Percentiles rank a stretch among this genome's conserved stretches.
Conservation (phyloP, 2,113 vertebrate genomes). For the Pangasianodon hypophthalmus region DNA sequence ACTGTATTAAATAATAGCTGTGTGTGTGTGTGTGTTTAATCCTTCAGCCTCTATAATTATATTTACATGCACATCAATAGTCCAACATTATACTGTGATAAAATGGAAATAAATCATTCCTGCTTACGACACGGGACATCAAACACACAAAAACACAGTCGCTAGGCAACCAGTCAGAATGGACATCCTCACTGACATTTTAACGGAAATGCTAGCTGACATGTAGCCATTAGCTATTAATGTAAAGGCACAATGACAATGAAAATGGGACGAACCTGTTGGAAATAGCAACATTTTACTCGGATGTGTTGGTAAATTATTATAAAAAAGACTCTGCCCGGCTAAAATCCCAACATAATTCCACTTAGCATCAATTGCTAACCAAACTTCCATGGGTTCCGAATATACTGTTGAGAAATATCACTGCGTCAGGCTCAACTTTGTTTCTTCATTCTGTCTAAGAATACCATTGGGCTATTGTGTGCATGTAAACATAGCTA, state of each 20-base stretch:
- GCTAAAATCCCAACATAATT: background rate
- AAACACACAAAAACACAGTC: background rate
- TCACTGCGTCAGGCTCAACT: background rate
- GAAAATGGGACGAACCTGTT: background rate
- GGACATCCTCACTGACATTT: background rate
- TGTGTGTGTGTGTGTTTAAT: background rate
- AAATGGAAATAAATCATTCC: background rate
- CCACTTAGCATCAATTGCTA: background rate
- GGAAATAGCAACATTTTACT: background rate
- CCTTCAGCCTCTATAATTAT: background rate
- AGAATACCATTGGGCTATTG: background rate
- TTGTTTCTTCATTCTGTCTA: background rate
- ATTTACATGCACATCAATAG: background rate
- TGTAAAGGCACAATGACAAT: background rate
- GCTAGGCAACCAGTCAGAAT: background rate
- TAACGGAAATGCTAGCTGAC: background rate
- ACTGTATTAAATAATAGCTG: slow-evolving; percentile 5
- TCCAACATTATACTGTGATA: background rate
- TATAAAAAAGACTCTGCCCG: background rate
- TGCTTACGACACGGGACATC: background rate
- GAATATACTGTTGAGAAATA: background rate
- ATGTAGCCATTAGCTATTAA: background rate
- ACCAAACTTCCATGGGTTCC: background rate
- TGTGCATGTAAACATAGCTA: slow-evolving; percentile 11
- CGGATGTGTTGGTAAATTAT: background rate